phyloP scores from a whole-genome alignment of 37 sponge, comb jelly and placozoan species.

The Bolinopsis microptera region DNA sequence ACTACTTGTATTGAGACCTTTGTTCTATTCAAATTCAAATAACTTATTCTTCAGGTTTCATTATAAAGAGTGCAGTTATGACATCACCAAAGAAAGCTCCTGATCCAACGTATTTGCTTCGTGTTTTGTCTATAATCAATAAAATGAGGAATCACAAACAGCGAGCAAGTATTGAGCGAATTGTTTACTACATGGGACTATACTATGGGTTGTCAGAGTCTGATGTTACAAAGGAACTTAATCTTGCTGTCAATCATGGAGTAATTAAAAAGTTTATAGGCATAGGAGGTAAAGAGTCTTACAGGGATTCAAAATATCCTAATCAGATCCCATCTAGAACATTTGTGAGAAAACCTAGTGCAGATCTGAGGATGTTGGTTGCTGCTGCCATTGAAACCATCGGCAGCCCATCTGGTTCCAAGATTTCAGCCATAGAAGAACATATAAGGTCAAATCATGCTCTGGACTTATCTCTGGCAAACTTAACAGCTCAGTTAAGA shows the following conservation, averaged over 20 bases:
- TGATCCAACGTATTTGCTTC: neutral
- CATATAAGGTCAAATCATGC: conserved; percentile 63
- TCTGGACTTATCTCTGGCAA: conserved; percentile 14
- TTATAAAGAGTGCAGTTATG: too few relatives aligned
- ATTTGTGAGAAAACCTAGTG: neutral
- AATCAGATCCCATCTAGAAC: neutral
- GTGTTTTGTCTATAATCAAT: conserved; percentile 7
- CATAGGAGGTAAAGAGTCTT: conserved; percentile 27
- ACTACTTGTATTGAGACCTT: too few relatives aligned
- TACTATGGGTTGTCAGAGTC: conserved; percentile 29
- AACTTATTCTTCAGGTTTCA: too few relatives aligned
- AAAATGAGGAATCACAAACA: conserved; percentile 42
- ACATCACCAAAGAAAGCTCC: conserved; percentile 16
- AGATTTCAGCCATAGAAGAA: conserved; percentile 11
- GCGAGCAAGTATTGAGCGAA: conserved; percentile 13
- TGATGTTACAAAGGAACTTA: neutral
- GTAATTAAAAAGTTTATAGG: conserved; percentile 31
- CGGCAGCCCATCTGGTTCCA: neutral
- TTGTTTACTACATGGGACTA: conserved; percentile 16
- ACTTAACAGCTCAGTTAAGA: conserved; percentile 35
- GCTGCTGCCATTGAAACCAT: conserved; percentile 37
- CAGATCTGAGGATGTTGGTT: conserved; percentile 41
- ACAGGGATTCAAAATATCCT: conserved; percentile 23
- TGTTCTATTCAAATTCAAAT: too few relatives aligned
- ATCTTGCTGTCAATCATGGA: conserved; percentile 16